Base-by-base conservation (phyloP, 1,140 invertebrate species). In the Drosophila nasuta region DNA sequence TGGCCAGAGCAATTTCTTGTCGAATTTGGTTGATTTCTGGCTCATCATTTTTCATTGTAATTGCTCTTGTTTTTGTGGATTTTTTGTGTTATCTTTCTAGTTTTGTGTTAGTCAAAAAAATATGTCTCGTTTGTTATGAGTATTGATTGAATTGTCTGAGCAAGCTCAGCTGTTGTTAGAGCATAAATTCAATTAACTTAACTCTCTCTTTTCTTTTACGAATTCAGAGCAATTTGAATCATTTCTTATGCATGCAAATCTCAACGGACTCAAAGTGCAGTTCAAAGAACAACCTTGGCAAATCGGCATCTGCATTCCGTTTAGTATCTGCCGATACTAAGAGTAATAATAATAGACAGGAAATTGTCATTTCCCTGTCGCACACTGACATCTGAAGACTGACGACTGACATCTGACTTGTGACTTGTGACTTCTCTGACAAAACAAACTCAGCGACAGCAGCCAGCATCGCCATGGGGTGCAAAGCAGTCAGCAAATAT, bases 1-100 rank as follows among this genome's bases (percentile, higher is more conserved):
- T 98, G 38, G 97, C 97, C 51, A 99, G 94, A 1, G 97, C 97
- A 65, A 99, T 97, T 94, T 99, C 97, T 93, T 98, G 97, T 93
- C 98, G 97, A 5, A 99, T 96, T 94, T 98, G 96, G 80, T 97
- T 96, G 95, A 98, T 20, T 3, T 54, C 46, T 13, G 15, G 17
- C 13, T 25, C 15, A 30, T 35, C 52, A 1, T 54, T 33, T 28
- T 13, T 48, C 54, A 73, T 65, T 5, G 30, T 2, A 33, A 10
- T 15, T 30, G 7, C 5, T 52, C 11, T n/a, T 25, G 1, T 52
- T 7, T 5, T 5, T 17, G 4, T 35, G 17, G 20, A 25, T 25
- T 25, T 25, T 25, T 38, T 58, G 25, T 46, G 8, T 3, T 52
- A 25, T 25, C 20, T 56, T 13, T 7, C 33, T 5, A 33, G 43